Conservation (phyloP, 2,888 invertebrate genomes). For the Polia nebulosa region DNA sequence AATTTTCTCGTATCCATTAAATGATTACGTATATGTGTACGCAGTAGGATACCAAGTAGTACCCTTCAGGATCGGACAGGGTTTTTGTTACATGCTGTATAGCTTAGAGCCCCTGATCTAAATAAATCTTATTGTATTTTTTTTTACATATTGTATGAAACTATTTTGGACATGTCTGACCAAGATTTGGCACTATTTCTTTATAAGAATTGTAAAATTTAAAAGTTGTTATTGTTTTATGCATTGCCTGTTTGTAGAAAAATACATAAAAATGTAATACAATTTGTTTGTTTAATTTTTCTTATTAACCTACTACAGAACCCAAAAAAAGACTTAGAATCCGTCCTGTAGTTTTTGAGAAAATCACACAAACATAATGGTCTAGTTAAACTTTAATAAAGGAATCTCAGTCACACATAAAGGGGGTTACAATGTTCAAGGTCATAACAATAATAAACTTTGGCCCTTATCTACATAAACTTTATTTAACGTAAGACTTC, state of each 20-base stretch:
- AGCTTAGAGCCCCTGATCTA: constrained; percentile 16
- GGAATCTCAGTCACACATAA: no score
- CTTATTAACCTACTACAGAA: no score
- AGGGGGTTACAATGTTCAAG: neutral
- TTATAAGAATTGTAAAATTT: constrained; percentile 48
- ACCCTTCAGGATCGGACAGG: no score
- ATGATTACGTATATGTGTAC: no score
- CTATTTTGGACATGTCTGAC: constrained; percentile 43
- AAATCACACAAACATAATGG: neutral
- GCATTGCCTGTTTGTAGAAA: constrained; percentile 59
- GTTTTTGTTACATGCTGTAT: no score
- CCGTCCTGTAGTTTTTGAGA: neutral
- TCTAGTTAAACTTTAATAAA: no score
- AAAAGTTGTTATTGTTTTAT: constrained; percentile 66
- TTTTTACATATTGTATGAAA: constrained; percentile 27
- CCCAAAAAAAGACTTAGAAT: no score
- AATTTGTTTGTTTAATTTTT: constrained; percentile 38
- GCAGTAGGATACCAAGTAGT: no score
- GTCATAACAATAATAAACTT: constrained; percentile 5
- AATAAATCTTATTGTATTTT: constrained; percentile 28
- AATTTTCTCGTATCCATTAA: no score
- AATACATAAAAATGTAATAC: constrained; percentile 51
- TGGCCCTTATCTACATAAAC: constrained; percentile 58
- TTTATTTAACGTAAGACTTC: constrained; percentile 65
- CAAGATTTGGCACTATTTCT: constrained; percentile 49